Percentiles rank a stretch among this genome's conserved stretches.
Evolutionary conservation across 2,888 invertebrate species (phyloP).

Genomic region (Drosophila tanythrix): DNA sequence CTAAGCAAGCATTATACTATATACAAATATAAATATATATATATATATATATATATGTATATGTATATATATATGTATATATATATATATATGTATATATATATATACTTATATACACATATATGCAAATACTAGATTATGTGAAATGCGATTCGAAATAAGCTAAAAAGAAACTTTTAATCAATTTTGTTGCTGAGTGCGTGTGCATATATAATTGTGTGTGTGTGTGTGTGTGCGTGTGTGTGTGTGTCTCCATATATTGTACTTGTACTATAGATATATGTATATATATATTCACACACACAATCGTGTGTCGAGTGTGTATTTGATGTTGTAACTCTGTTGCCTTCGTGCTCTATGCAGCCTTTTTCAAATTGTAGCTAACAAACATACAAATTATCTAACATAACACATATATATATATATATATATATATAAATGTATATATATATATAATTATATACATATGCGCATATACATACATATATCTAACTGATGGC

Average conservation of each 20-base stretch:
- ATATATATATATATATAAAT: slow-evolving; percentile 26
- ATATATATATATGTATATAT: background rate
- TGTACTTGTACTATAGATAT: slow-evolving; percentile 19
- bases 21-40: background rate
- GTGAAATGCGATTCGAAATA: slow-evolving; percentile 33
- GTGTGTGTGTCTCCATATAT: background rate
- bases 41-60: slow-evolving; percentile 6
- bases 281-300: slow-evolving; percentile 4
- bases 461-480: slow-evolving; percentile 5
- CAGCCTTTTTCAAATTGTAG: slow-evolving; percentile 75
- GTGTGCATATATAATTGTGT: slow-evolving; percentile 8
- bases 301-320: slow-evolving; percentile 42
- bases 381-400: slow-evolving; percentile 57
- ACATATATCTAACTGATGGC: slow-evolving; percentile 23
- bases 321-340: slow-evolving; percentile 78
- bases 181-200: slow-evolving; percentile 38
- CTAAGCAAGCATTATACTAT: slow-evolving; percentile 34
- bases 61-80: background rate
- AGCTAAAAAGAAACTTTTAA: slow-evolving; percentile 26
- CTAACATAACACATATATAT: slow-evolving; percentile 21
- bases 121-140: slow-evolving; percentile 17
- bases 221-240: slow-evolving; percentile 2
- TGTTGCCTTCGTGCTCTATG: slow-evolving; percentile 80
- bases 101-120: slow-evolving; percentile 2
- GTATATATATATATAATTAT: slow-evolving; percentile 27